These are phyloP conservation scores for Pachypanchax playfairii DNA, from an alignment of 2,113 vertebrate species.

Conservation along the genomic window DNA sequence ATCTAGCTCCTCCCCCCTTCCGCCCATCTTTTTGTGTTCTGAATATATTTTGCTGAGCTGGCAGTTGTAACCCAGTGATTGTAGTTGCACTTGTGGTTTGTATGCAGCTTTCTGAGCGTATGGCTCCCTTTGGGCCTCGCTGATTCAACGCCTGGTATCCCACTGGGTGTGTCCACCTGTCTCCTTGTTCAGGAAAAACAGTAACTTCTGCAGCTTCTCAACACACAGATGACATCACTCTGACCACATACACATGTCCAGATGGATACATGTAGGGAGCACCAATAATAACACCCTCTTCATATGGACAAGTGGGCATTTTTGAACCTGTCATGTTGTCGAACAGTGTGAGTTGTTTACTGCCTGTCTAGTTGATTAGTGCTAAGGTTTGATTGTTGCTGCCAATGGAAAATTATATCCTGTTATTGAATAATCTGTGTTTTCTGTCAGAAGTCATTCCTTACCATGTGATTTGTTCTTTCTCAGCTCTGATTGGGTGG, in stretches of 20 bases:
- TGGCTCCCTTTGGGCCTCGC: slow-evolving; percentile 48
- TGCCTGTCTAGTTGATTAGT: slow-evolving; percentile 39
- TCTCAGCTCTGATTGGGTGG: slow-evolving; percentile 89
- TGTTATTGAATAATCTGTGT: slow-evolving; percentile 12
- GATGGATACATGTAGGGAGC: slow-evolving; percentile 50
- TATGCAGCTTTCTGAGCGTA: slow-evolving; percentile 40
- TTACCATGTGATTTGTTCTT: slow-evolving; percentile 10
- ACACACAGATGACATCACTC: slow-evolving; percentile 58
- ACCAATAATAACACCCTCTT: slow-evolving; percentile 32
- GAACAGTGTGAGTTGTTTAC: slow-evolving; percentile 57
- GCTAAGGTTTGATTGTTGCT: slow-evolving; percentile 28
- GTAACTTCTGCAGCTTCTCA: slow-evolving; percentile 22
- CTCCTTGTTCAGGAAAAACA: slow-evolving; percentile 38
- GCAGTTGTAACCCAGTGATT: slow-evolving; percentile 53
- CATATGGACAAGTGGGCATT: slow-evolving; percentile 47
- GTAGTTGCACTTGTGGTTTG: slow-evolving; percentile 53
- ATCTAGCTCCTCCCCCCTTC: background rate
- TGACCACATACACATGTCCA: slow-evolving; percentile 29
- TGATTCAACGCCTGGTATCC: slow-evolving; percentile 57
- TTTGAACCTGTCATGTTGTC: slow-evolving; percentile 38
- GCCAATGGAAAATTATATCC: slow-evolving; percentile 14
- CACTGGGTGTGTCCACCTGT: slow-evolving; percentile 65
- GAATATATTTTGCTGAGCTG: slow-evolving; percentile 64
- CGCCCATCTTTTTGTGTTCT: slow-evolving; percentile 32
- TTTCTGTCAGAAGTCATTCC: slow-evolving; percentile 10